phyloP scores from a whole-genome alignment of 1,140 invertebrate genomes.

The Macrostomum lignano region DNA sequence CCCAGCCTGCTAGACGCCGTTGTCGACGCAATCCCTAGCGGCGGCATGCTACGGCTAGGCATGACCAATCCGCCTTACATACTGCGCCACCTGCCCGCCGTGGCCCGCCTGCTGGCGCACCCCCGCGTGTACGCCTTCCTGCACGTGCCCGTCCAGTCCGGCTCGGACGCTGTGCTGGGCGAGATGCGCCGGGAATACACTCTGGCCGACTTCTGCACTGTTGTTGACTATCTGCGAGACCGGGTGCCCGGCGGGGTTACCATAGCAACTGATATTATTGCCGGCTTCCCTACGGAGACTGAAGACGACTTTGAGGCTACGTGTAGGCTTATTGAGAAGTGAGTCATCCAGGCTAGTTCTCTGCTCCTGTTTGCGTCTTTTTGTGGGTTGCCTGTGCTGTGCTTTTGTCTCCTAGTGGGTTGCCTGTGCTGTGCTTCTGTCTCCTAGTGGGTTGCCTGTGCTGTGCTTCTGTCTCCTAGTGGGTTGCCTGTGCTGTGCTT shows the following conservation, averaged over 20 bases:
- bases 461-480: too few relatives aligned
- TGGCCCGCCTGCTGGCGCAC: constrained; percentile 57
- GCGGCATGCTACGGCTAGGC: constrained; percentile 55
- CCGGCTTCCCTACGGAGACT: constrained; percentile 87
- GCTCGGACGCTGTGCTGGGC: constrained; percentile 58
- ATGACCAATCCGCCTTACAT: constrained; percentile 99
- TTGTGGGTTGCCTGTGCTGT: too few relatives aligned
- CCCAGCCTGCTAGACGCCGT: constrained; percentile 55
- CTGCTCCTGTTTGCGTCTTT: too few relatives aligned
- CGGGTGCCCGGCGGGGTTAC: constrained; percentile 44
- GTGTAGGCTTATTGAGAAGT: constrained; percentile 45
- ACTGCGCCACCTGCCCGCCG: constrained; percentile 63
- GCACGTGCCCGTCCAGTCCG: constrained; percentile 84
- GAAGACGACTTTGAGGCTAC: constrained; percentile 64
- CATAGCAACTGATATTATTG: constrained; percentile 89
- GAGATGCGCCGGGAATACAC: constrained; percentile 92
- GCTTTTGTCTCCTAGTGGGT: too few relatives aligned
- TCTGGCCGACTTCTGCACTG: constrained; percentile 51
- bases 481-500: too few relatives aligned
- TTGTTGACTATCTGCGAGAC: constrained; percentile 51
- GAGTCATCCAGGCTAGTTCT: too few relatives aligned
- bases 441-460: too few relatives aligned
- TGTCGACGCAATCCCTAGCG: constrained; percentile 61
- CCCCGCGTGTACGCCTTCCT: constrained; percentile 71
- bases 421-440: too few relatives aligned